phyloP scores from a whole-genome alignment of 2,888 invertebrate species.

The Eutolmus rufibarbis region DNA sequence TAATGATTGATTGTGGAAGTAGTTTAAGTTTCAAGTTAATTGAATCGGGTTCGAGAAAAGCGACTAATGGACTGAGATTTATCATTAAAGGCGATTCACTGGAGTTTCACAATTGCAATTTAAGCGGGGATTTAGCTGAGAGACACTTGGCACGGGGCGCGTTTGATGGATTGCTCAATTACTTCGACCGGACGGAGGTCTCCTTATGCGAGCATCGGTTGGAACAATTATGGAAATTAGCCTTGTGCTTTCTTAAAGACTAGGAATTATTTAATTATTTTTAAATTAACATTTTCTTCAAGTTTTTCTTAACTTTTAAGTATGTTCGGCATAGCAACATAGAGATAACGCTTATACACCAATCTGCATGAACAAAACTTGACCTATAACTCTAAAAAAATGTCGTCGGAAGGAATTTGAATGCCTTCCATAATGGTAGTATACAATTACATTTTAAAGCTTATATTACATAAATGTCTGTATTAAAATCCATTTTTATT shows the following conservation, averaged over 20 bases:
- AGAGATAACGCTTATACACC: too few relatives aligned
- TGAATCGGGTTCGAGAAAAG: conserved; percentile 7
- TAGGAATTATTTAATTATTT: not conserved
- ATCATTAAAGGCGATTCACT: not conserved
- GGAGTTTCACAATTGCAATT: not conserved
- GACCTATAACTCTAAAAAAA: too few relatives aligned
- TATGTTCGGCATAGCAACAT: too few relatives aligned
- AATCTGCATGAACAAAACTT: too few relatives aligned
- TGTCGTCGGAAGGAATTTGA: too few relatives aligned
- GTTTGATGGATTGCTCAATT: not conserved
- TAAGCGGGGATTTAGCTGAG: not conserved
- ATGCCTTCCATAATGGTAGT: too few relatives aligned
- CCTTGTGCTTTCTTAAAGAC: not conserved
- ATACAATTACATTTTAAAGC: too few relatives aligned
- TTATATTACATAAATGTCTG: too few relatives aligned
- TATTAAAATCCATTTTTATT: too few relatives aligned
- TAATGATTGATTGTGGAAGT: conserved; percentile 39
- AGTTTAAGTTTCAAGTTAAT: conserved; percentile 29
- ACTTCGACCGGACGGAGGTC: not conserved
- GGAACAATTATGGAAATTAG: not conserved
- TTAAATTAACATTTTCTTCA: not conserved
- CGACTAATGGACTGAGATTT: conserved; percentile 22
- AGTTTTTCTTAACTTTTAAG: not conserved
- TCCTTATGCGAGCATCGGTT: not conserved
- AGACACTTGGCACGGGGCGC: not conserved